Evolutionary conservation across 2,113 vertebrate genomes (phyloP).

Genomic region (Myocastor coypus): DNA sequence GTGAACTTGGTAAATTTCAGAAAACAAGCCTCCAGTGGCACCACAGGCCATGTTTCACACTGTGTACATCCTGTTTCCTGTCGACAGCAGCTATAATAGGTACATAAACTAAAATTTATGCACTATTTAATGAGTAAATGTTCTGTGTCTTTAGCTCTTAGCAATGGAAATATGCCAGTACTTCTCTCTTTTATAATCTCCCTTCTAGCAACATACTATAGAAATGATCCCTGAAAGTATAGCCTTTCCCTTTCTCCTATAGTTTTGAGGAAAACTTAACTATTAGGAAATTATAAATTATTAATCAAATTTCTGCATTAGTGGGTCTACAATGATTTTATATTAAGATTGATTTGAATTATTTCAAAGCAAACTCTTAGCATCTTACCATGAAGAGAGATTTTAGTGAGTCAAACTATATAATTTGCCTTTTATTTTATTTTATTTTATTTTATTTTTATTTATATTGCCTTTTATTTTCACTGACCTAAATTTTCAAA

Average conservation of each 20-base stretch:
- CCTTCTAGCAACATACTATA: no score
- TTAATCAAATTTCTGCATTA: slow-evolving; percentile 31
- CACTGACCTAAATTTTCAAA: not conserved
- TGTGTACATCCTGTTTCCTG: slow-evolving; percentile 43
- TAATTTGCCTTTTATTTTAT: not conserved
- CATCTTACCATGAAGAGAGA: not conserved
- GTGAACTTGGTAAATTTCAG: slow-evolving; percentile 26
- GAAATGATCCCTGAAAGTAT: no score
- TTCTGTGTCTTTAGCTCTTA: slow-evolving; percentile 52
- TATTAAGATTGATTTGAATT: not conserved
- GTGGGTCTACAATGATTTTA: not conserved
- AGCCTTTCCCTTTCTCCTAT: no score
- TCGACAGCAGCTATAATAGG: slow-evolving; percentile 18
- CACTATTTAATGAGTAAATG: slow-evolving; percentile 72
- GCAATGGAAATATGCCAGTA: slow-evolving; percentile 58
- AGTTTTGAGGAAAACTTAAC: slow-evolving; percentile 52
- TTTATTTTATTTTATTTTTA: no score
- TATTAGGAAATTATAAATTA: slow-evolving; percentile 4
- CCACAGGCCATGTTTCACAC: slow-evolving; percentile 12
- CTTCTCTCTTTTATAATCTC: slow-evolving; percentile 19
- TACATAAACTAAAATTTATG: slow-evolving; percentile 62
- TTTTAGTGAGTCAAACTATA: not conserved
- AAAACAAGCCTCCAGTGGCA: slow-evolving; percentile 25
- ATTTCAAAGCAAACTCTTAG: slow-evolving; percentile 43
- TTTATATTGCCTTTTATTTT: no score